These are phyloP conservation scores for Boulengeromyrus knoepffleri DNA, from an alignment of 2,113 vertebrate genomes.

Conservation along the genomic window DNA sequence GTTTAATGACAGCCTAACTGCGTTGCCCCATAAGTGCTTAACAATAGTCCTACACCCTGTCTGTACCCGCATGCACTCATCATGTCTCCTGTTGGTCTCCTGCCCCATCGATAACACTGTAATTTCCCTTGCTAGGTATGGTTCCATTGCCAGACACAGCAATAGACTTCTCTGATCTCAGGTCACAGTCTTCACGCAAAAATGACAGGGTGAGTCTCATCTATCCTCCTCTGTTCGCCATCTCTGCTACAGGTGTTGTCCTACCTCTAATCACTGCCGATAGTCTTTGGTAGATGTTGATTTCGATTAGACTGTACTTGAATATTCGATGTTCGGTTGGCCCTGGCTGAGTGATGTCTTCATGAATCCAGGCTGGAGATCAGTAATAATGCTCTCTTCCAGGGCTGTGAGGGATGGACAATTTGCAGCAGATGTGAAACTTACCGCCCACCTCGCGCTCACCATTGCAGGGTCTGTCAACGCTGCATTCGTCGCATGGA, in stretches of 20 bases:
- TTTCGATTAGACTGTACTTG: not conserved
- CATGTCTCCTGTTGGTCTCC: not conserved
- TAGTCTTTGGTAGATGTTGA: not conserved
- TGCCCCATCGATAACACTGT: not conserved
- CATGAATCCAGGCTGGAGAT: too few relatives aligned
- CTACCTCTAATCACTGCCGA: not conserved
- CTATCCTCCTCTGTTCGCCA: not conserved
- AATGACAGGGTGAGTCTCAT: constrained; percentile 64
- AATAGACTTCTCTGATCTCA: constrained; percentile 76
- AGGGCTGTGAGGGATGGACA: constrained; percentile 74
- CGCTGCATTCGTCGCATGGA: constrained; percentile 75
- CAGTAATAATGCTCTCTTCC: not conserved
- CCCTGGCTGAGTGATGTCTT: not conserved
- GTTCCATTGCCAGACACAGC: constrained; percentile 71
- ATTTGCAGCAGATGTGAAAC: constrained; percentile 74
- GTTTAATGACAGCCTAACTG: not conserved
- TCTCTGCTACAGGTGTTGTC: not conserved
- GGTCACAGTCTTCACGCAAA: constrained; percentile 75
- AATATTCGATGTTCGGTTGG: not conserved
- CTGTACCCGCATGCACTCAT: not conserved
- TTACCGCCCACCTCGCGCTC: constrained; percentile 71
- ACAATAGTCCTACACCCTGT: not conserved
- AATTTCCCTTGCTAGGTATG: constrained; percentile 48
- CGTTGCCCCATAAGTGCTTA: not conserved
- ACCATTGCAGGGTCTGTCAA: constrained; percentile 75